A percentile compares a stretch with the other conserved stretches of the same genome.
Evolutionary conservation across 2,113 vertebrate genomes (phyloP).

Genomic region (Heterotilapia buettikoferi): DNA sequence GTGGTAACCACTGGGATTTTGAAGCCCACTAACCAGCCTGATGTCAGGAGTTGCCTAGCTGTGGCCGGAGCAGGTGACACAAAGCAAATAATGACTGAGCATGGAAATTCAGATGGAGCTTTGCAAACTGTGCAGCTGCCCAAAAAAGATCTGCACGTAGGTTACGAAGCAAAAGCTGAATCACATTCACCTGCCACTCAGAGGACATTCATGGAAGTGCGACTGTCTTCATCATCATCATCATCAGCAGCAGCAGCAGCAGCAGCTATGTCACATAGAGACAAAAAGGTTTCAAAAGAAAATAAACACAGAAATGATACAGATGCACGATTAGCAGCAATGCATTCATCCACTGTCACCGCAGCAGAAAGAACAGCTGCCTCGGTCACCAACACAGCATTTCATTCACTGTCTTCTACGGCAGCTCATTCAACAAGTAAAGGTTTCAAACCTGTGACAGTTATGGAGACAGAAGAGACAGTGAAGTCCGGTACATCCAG

Average conservation of each 20-base stretch:
- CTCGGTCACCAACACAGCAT: background rate
- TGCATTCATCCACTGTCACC: background rate
- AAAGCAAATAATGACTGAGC: constrained; percentile 17
- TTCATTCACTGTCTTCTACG: background rate
- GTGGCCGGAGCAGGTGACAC: background rate
- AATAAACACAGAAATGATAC: background rate
- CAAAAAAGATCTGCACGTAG: constrained; percentile 5
- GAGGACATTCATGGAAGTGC: constrained; percentile 77
- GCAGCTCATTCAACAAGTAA: background rate
- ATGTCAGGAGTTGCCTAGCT: background rate
- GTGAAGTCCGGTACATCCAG: constrained; percentile 37
- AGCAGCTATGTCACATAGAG: background rate
- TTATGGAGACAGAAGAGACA: background rate
- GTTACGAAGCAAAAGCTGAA: background rate
- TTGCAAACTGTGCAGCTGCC: background rate
- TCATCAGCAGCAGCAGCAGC: constrained; percentile 35
- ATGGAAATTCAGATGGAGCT: background rate
- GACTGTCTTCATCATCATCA: constrained; percentile 64
- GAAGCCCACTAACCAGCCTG: constrained; percentile 47
- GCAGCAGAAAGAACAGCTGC: background rate
- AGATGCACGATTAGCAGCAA: background rate
- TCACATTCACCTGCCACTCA: constrained; percentile 57
- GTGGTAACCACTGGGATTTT: background rate
- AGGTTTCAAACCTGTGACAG: background rate
- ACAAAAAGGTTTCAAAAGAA: background rate